phyloP scores from a whole-genome alignment of 1,140 invertebrate genomes.

The Cardiocondyla obscurior region DNA sequence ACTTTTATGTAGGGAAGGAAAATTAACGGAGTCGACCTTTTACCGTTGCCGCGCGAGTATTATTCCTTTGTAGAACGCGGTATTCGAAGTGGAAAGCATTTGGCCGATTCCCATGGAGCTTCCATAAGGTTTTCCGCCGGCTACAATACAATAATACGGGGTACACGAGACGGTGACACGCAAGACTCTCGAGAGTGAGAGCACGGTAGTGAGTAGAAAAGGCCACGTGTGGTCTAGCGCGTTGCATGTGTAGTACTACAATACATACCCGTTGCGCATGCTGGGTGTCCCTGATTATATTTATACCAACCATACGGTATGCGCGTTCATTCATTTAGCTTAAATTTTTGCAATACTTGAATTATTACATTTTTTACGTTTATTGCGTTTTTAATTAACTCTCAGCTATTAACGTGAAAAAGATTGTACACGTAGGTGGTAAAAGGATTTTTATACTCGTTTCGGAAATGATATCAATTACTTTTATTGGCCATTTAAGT shows the following conservation, averaged over 20 bases:
- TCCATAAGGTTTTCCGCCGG: slow-evolving; percentile 32
- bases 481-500: not conserved
- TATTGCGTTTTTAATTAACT: not conserved
- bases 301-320: not conserved
- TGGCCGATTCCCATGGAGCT: slow-evolving; percentile 35
- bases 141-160: slow-evolving; percentile 39
- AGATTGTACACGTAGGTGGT: not conserved
- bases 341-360: not conserved
- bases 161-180: slow-evolving; percentile 38
- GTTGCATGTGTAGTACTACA: not conserved
- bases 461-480: not conserved
- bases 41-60: slow-evolving; percentile 1
- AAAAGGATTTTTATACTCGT: not conserved
- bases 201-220: not conserved
- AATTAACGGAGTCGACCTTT: slow-evolving; percentile 16
- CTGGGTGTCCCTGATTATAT: not conserved
- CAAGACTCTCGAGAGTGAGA: slow-evolving; percentile 27
- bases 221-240: slow-evolving; percentile 5
- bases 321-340: not conserved
- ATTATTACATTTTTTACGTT: not conserved
- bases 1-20: slow-evolving; percentile 2
- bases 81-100: slow-evolving; percentile 32
- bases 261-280: not conserved
- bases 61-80: slow-evolving; percentile 30
- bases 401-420: not conserved